Evolutionary conservation across 2,888 invertebrate species (phyloP), one percentile per base, ranked within the genome.

Genomic region (Hypercompe scribonia): DNA sequence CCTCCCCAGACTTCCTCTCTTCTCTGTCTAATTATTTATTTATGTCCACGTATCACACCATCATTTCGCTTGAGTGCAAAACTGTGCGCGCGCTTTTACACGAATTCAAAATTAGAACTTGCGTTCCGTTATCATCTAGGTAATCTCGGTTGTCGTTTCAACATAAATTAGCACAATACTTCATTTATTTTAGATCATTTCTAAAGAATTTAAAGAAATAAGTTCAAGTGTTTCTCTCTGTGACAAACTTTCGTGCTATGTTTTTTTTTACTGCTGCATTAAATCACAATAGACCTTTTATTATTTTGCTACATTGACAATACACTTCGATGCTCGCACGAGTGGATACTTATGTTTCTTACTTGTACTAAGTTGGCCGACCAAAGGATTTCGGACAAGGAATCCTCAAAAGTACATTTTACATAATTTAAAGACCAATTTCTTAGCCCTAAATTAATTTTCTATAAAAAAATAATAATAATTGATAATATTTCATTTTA

Each of bases 1-100:
- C 85, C 87, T 75, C 84, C 80, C 84, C 87, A 84, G 76, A 89
- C 92, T 91, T 93, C 92, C 93, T 93, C 92, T 89, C 87, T 88
- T 89, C 85, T 87, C 90, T 91, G 90, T 93, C 94, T 95, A 95
- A 95, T 95, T 95, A 95, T 95, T 94, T 95, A 95, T 95, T 95
- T 95, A 94, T 91, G 93, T 89, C 88, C 88, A 85, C 87, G 90
- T 95, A 95, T 95, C 95, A 92, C 88, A 89, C 92, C 91, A 95
- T 95, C 95, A 93, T 92, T 92, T 93, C 93, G 95, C 94, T 90
- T 90, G 90, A 92, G 91, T 91, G 94, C 93, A 92, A 93, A 93
- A 83, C 85, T 82, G 91, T 87, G 88, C 90, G 87, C 88, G 80
- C 88, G 82, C 86, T 87, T 92, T 93, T 93, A 93, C 93, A 90